Conservation (phyloP, 2,113 vertebrate species). For the Mustelus asterias region DNA sequence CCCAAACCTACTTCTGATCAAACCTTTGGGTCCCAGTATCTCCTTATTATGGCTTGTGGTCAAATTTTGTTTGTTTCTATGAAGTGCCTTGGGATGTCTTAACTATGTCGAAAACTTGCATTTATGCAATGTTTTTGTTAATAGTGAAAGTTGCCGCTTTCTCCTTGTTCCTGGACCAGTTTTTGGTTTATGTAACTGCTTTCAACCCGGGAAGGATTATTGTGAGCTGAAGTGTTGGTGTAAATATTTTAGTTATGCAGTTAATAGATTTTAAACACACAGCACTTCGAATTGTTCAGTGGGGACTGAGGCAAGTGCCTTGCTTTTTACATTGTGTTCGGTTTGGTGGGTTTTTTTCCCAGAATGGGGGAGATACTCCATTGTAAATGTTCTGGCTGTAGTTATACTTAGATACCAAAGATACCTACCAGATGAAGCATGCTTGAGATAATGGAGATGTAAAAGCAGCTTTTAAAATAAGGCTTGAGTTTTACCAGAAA, state of each 20-base stretch:
- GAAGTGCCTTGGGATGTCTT: neutral
- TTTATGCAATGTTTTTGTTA: neutral
- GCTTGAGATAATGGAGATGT: too few relatives aligned
- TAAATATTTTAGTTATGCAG: neutral
- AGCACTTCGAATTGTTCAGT: neutral
- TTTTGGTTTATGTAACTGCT: neutral
- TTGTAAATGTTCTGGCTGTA: too few relatives aligned
- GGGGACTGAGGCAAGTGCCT: neutral
- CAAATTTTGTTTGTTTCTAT: neutral
- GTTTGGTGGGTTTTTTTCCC: neutral
- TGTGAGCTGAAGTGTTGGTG: neutral
- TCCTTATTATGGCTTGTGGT: neutral
- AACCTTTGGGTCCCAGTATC: neutral
- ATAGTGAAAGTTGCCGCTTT: neutral
- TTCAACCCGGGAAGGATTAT: neutral
- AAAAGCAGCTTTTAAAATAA: too few relatives aligned
- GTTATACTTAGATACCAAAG: too few relatives aligned
- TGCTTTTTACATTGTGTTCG: neutral
- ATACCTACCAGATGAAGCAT: too few relatives aligned
- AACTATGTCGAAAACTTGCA: too few relatives aligned
- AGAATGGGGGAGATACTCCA: neutral
- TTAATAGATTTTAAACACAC: neutral
- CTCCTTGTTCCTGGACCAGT: neutral
- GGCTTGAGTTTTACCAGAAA: too few relatives aligned
- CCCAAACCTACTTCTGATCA: neutral